Evolutionary conservation across 2,113 vertebrate species (phyloP).

Genomic region (Eurypyga helias): DNA sequence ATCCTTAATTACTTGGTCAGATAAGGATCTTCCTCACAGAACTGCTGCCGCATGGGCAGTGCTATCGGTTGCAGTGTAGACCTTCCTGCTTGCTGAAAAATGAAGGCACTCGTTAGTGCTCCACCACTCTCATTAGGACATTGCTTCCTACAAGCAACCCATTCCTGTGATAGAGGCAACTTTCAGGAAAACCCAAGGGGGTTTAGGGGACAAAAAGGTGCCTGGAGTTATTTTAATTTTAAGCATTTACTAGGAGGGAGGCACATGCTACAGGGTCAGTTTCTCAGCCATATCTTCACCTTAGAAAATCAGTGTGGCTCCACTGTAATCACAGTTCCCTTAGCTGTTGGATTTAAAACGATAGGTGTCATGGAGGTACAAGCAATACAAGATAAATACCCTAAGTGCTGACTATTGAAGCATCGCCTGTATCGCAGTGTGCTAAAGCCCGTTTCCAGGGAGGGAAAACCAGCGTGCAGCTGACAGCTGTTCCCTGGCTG

Average conservation of each 20-base stretch:
- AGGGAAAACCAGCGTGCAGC: slow-evolving; percentile 19
- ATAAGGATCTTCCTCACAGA: neutral
- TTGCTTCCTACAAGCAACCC: neutral
- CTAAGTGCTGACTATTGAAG: neutral
- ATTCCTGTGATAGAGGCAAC: neutral
- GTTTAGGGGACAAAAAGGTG: neutral
- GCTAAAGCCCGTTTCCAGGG: neutral
- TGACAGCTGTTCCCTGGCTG: slow-evolving; percentile 42
- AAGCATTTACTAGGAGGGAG: neutral
- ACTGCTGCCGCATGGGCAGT: accelerated
- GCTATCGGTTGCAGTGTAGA: neutral
- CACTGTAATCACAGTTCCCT: neutral
- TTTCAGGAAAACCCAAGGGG: neutral
- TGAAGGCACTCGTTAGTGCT: neutral
- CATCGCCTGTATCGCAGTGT: neutral
- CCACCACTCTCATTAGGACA: neutral
- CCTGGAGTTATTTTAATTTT: neutral
- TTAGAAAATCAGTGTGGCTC: neutral
- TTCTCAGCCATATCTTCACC: neutral
- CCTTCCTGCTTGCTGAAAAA: neutral
- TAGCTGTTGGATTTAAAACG: neutral
- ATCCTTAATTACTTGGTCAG: neutral
- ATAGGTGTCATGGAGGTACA: neutral
- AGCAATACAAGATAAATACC: neutral
- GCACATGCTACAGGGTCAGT: neutral